Percentiles rank a stretch among this genome's conserved stretches.
phyloP scores from a whole-genome alignment of 2,888 invertebrate species.

The Villa cingulata region DNA sequence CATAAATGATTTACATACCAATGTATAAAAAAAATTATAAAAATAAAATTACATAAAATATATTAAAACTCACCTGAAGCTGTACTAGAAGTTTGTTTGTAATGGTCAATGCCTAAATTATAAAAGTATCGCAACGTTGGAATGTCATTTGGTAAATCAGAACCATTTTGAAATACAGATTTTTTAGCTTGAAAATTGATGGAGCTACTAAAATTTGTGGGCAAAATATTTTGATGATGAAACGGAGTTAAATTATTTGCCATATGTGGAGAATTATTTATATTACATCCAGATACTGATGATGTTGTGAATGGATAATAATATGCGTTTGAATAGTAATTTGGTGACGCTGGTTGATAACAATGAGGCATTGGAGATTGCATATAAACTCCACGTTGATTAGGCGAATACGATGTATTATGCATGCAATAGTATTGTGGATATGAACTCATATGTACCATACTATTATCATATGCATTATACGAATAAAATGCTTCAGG shows the following conservation, averaged over 20 bases:
- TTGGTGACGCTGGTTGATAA: neutral
- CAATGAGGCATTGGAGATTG: neutral
- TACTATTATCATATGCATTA: slow-evolving; percentile 7
- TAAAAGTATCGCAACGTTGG: slow-evolving; percentile 51
- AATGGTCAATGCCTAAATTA: slow-evolving; percentile 49
- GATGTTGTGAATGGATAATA: slow-evolving; percentile 2
- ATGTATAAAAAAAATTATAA: neutral
- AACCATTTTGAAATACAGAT: slow-evolving; percentile 22
- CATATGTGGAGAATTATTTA: neutral
- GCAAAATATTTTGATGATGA: neutral
- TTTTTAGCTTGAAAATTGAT: slow-evolving; percentile 24
- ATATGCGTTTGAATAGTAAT: no score
- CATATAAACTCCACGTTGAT: neutral
- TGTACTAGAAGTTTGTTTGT: neutral
- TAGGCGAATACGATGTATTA: slow-evolving; percentile 2
- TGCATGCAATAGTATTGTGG: slow-evolving; percentile 11
- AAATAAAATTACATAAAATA: no score
- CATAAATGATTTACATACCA: neutral
- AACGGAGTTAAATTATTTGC: no score
- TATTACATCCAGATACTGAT: neutral
- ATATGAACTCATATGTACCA: slow-evolving; percentile 2
- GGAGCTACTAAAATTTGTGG: slow-evolving; percentile 13
- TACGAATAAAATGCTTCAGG: slow-evolving; percentile 7
- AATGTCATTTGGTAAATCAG: slow-evolving; percentile 38
- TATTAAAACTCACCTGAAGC: no score